phyloP scores from a whole-genome alignment of 2,888 invertebrate species.

The Ormyrus nitidulus region DNA sequence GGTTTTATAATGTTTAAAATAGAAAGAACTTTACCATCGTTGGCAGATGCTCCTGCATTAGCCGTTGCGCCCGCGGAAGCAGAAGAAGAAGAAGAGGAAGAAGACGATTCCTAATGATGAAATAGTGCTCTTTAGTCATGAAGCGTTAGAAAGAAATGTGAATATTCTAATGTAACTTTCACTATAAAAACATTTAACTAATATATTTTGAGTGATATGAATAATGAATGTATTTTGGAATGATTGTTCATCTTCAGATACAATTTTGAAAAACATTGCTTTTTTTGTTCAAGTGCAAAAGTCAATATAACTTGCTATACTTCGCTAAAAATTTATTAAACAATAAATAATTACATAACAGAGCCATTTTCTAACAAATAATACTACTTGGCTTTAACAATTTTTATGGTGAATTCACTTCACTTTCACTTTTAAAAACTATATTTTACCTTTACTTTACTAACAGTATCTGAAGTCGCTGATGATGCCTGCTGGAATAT shows the following conservation, averaged over 20 bases:
- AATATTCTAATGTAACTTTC: background rate
- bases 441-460: constrained; percentile 7
- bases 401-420: too few relatives aligned
- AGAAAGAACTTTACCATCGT: constrained; percentile 44
- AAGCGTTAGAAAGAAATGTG: background rate
- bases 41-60: constrained; percentile 35
- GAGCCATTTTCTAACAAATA: too few relatives aligned
- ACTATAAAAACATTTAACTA: background rate
- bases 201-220: background rate
- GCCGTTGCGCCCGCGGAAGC: constrained; percentile 36
- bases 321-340: too few relatives aligned
- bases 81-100: constrained; percentile 40
- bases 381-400: background rate
- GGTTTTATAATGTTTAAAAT: background rate
- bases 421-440: background rate
- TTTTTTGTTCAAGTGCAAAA: too few relatives aligned
- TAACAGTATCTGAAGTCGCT: background rate
- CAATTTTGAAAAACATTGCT: too few relatives aligned
- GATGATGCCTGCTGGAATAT: too few relatives aligned
- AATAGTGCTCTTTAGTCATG: constrained; percentile 38
- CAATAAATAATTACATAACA: too few relatives aligned
- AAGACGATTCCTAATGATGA: constrained; percentile 49
- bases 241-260: background rate
- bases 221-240: background rate
- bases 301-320: too few relatives aligned